Evolutionary conservation across 92 coral and sea anemone species (phyloP).

Genomic region (Phymanthus crucifer): DNA sequence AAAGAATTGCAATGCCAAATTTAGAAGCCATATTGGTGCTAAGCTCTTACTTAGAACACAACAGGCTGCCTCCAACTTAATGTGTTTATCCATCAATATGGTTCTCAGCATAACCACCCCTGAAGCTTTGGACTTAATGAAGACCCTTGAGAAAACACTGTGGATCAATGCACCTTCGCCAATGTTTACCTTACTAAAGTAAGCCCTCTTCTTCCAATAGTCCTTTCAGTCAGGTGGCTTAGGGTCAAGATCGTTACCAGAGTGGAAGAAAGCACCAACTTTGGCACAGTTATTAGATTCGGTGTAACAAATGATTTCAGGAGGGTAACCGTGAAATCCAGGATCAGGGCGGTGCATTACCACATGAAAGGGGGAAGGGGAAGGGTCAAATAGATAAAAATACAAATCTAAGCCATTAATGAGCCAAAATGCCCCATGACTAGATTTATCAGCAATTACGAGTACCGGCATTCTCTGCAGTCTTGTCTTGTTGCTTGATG

Average conservation of each 20-base stretch:
- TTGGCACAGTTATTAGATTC: too few species aligned
- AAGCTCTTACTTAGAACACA: slow-evolving; percentile 11
- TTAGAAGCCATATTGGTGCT: neutral
- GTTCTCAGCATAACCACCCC: slow-evolving; percentile 62
- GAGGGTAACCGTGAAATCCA: neutral
- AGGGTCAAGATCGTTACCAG: too few species aligned
- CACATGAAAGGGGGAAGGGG: too few species aligned
- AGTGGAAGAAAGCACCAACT: too few species aligned
- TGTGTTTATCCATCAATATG: neutral
- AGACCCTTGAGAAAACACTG: slow-evolving; percentile 75
- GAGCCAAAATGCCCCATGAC: too few species aligned
- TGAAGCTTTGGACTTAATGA: slow-evolving; percentile 65
- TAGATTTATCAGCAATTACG: too few species aligned
- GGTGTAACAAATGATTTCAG: neutral
- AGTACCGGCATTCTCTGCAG: too few species aligned
- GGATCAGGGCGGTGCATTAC: too few species aligned
- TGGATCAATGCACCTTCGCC: slow-evolving; percentile 87
- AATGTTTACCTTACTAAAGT: slow-evolving; percentile 84
- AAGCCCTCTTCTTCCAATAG: slow-evolving; percentile 35
- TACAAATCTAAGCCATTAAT: too few species aligned
- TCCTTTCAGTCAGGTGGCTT: too few species aligned
- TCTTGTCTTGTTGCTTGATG: neutral
- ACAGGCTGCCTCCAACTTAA: slow-evolving; percentile 29
- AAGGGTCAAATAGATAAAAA: too few species aligned
- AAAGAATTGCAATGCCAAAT: neutral